Base-by-base conservation (phyloP, 2,888 invertebrate genomes). In the Noctuana brunneofusca region DNA sequence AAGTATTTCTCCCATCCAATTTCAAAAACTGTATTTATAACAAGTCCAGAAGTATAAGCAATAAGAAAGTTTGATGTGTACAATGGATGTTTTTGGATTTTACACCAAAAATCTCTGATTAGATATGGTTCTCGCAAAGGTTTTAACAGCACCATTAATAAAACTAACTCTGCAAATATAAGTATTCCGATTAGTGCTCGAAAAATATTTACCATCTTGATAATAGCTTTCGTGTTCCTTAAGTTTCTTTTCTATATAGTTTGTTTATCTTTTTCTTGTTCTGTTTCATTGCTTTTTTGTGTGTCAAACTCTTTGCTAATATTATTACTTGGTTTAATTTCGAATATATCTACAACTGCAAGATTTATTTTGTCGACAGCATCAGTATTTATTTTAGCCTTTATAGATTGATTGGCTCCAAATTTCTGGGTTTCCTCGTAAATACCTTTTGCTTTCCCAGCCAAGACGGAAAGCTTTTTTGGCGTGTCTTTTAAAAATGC, bases 141-240 rank as follows among this genome's bases (percentile, higher is more conserved):
- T 63, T 82, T 87, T 27, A 89, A 68, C 9, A 89, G 71, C 1
- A 73, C 75, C 11, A 84, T 57, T 14, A 86, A 66, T n/a, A 76
- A 50, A 2, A 79, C 30, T 6, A 81, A 3, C 74, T 89, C 83
- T 0, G 65, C 1, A 48, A 81, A 80, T 1, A 87, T 67, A 1
- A 78, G 43, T 0, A 59, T 30, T n/a, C 74, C 76, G 3, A 76
- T 65, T 16, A 78, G 14, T 8, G 70, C 65, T 56, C 79, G 80
- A 58, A 80, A 84, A 43, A 84, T 52, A 64, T 83, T 82, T 14
- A 83, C 74, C 86, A 86, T 87, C 64, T 67, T 71, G 18, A 38
- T 38, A 14, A 0, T 38, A 6, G 4, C 1, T 38, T 38, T 14
- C 6, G 2, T 38, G 3, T 8, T 16, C 9, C 16, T 14, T 41